These are phyloP conservation scores for Sclerurus mexicanus DNA, from an alignment of 2,113 vertebrate species.

Conservation along the genomic window DNA sequence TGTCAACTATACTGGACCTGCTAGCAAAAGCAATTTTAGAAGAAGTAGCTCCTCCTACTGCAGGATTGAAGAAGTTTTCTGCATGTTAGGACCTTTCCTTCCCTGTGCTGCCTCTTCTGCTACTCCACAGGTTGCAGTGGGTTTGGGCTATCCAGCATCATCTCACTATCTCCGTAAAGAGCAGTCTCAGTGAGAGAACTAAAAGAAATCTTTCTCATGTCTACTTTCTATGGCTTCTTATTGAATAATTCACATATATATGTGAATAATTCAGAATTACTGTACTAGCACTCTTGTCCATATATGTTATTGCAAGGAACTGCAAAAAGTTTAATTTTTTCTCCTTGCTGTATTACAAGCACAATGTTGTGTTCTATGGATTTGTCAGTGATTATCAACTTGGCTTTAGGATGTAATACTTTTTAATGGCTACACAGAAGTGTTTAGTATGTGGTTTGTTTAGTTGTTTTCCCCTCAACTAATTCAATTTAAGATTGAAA, in stretches of 20 bases:
- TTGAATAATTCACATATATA: background rate
- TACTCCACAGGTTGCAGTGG: background rate
- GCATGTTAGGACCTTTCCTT: background rate
- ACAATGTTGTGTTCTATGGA: background rate
- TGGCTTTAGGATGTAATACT: background rate
- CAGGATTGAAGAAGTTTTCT: background rate
- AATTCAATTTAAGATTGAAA: background rate
- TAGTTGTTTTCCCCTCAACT: background rate
- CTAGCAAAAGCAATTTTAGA: background rate
- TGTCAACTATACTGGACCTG: background rate
- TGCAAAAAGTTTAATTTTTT: background rate
- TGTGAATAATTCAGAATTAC: background rate
- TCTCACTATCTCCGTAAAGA: background rate
- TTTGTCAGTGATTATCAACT: background rate
- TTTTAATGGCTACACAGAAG: background rate
- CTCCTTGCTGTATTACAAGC: background rate
- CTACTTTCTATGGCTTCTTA: background rate
- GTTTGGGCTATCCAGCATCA: background rate
- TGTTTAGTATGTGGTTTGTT: background rate
- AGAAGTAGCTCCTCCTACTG: constrained; percentile 21
- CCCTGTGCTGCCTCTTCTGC: background rate
- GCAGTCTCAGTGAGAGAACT: background rate
- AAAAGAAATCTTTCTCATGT: background rate
- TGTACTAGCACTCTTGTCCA: background rate
- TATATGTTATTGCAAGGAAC: background rate